These are phyloP conservation scores for Theretra japonica DNA, from an alignment of 2,888 invertebrate species.

Conservation along the genomic window DNA sequence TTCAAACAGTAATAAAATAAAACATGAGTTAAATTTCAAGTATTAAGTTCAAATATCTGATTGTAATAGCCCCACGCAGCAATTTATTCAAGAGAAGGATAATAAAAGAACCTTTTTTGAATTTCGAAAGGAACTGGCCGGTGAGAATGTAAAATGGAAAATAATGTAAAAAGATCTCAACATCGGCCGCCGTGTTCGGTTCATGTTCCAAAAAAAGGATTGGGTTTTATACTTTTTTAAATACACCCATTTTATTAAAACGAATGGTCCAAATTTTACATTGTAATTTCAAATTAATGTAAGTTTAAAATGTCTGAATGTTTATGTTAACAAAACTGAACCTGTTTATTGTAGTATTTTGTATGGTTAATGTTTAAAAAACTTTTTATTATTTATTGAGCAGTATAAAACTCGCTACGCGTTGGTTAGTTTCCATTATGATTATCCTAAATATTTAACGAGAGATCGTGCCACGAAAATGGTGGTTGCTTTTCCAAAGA, in stretches of 20 bases:
- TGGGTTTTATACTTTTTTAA: constrained; percentile 5
- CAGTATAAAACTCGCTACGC: neutral
- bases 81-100: neutral
- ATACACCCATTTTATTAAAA: neutral
- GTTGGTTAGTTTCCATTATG: neutral
- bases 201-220: constrained; percentile 7
- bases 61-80: too few relatives aligned
- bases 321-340: neutral
- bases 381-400: neutral
- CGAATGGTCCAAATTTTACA: neutral
- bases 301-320: neutral
- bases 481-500: neutral
- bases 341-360: neutral
- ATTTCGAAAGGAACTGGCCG: neutral
- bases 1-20: too few relatives aligned
- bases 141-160: neutral
- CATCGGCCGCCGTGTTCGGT: neutral
- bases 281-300: neutral
- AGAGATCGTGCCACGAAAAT: neutral
- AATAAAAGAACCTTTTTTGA: neutral
- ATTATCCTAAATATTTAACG: neutral
- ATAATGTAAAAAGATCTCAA: neutral
- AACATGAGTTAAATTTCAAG: too few relatives aligned
- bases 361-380: neutral
- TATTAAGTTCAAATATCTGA: too few relatives aligned